Evolutionary conservation across 2,797 vertebrate species (phyloP).

Genomic region (Nyctalus aviator): DNA sequence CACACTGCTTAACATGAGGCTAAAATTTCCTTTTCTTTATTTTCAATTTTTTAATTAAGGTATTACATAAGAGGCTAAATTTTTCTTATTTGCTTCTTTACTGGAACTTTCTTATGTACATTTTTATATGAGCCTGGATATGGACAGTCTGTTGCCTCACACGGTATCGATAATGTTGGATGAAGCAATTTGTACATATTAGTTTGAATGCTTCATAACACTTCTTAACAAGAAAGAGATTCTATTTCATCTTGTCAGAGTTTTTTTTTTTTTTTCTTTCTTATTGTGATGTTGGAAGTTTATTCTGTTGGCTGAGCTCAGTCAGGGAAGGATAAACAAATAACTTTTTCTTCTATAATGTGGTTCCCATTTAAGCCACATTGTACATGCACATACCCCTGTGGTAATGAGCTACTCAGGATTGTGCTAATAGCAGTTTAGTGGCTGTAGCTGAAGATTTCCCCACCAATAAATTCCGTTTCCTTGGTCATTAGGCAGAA

Average conservation of each 20-base stretch:
- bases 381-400: slow-evolving; percentile 62
- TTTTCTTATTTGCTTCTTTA: slow-evolving; percentile 3
- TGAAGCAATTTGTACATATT: slow-evolving; percentile 82
- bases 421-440: slow-evolving; percentile 63
- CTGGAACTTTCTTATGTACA: background rate
- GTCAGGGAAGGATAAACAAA: slow-evolving; percentile 58
- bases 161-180: slow-evolving; percentile 80
- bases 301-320: slow-evolving; percentile 45
- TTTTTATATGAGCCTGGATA: slow-evolving; percentile 56
- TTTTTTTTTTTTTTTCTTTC: slow-evolving; percentile 73
- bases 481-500: slow-evolving; percentile 77
- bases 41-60: too few species aligned
- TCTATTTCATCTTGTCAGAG: slow-evolving; percentile 81
- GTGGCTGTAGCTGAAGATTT: slow-evolving; percentile 75
- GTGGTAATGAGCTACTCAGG: slow-evolving; percentile 77
- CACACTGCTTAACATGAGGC: background rate
- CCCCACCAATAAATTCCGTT: slow-evolving; percentile 71
- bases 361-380: slow-evolving; percentile 56
- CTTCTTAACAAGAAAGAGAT: slow-evolving; percentile 77
- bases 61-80: background rate
- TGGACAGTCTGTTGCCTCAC: slow-evolving; percentile 62
- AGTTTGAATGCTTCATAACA: slow-evolving; percentile 77
- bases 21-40: background rate
- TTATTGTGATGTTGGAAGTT: slow-evolving; percentile 68
- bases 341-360: background rate